A percentile compares a stretch with the other conserved stretches of the same genome.
phyloP scores from a whole-genome alignment of 2,888 invertebrate species.

The Thyatira batis region DNA sequence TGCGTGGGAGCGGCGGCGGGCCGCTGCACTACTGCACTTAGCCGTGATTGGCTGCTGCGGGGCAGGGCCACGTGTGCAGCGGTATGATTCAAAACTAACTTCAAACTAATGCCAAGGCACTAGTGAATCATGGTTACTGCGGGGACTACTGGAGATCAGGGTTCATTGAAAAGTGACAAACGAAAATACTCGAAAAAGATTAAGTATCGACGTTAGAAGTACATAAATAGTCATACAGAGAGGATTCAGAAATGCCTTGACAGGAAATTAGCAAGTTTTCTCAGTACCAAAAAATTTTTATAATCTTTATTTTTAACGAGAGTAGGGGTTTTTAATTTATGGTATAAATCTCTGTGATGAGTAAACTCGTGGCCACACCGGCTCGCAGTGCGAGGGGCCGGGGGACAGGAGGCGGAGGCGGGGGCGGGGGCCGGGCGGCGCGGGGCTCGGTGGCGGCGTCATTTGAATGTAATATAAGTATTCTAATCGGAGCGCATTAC shows the following conservation, averaged over 20 bases:
- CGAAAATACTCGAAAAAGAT: no score
- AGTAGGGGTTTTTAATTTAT: background rate
- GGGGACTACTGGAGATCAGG: no score
- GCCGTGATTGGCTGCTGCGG: conserved; percentile 4
- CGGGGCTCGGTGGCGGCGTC: conserved; percentile 8
- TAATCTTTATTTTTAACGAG: no score
- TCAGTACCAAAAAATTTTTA: no score
- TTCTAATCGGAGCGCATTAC: conserved; percentile 36
- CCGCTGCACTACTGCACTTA: conserved; percentile 1
- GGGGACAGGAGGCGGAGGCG: background rate
- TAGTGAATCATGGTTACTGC: no score
- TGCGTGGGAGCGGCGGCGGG: conserved; percentile 1
- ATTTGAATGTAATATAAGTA: conserved; percentile 32
- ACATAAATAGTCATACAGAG: no score
- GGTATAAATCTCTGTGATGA: background rate
- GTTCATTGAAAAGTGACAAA: no score
- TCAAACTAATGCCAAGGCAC: no score
- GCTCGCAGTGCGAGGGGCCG: background rate
- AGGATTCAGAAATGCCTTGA: no score
- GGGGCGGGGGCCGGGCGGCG: background rate
- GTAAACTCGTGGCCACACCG: background rate
- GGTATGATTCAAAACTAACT: background rate
- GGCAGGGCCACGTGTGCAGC: background rate
- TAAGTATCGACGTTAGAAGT: no score
- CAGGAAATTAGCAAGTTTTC: no score